Base-by-base conservation (phyloP, 2,797 vertebrate genomes). In the Thamnophis elegans region DNA sequence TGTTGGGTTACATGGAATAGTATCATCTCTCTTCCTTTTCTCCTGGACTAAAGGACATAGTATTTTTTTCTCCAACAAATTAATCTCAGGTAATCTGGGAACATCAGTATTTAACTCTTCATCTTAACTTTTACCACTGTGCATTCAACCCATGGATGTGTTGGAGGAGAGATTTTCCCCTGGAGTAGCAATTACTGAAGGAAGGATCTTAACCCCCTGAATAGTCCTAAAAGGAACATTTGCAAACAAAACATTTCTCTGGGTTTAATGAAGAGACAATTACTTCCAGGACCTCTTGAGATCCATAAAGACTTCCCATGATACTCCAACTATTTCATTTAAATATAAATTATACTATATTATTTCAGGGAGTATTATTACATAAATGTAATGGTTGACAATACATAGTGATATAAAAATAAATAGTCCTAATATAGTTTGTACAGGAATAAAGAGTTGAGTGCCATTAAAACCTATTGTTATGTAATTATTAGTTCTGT, bases 231-330 rank as follows among this genome's bases (percentile, higher is more conserved):
- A 78, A 88, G 54, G 62, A 90, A 32, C 14, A 82, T 90, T 60
- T 82, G 42, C 42, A 90, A 88, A 53, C 54, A 93, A 87, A 59
- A 90, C 20, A 78, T 47, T 88, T 93, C 28, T 78, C 22, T 25
- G 14, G 16, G 12, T 53, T 93, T 93, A 90, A 90, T 93, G 85
- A 88, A 88, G 55, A 78, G 54, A 78, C 62, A 87, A 90, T 93
- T 87, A 53, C 28, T 88, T 88, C 42, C 54, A 88, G 28, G 82
- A 25, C 14, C 92, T 55, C 62, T 78, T 28, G 62, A 73, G 92
- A 90, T 88, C 53, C 85, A 90, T 93, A 60, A 90, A 90, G 89
- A 10, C 55, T 88, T 82, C 22, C 85, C 54, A 54, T 60, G 89
- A 55, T 87, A 53, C 55, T 88, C 55, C 42, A 86, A 55, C 20